Base-by-base conservation (phyloP, 2,797 vertebrate genomes). In the Enteromius afrohamiltoni region DNA sequence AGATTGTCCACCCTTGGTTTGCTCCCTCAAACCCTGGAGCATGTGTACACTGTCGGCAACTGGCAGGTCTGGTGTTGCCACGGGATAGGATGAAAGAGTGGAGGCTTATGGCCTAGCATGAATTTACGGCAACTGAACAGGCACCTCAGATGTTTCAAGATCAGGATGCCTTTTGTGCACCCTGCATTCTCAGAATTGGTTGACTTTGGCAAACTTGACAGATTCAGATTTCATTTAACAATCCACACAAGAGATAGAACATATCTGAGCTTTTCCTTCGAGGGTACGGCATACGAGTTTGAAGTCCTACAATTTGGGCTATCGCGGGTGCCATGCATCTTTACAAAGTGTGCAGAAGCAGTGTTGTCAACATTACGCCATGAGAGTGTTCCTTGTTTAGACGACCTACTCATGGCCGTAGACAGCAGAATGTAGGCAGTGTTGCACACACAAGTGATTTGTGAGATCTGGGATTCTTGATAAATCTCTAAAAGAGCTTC, bases 321-420 rank as follows among this genome's bases (percentile, higher is more conserved):
- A 11, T n/a, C 19, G 34, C 34, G 13, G 3, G 6, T 0, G 0
- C 19, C 0, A 2, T 0, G 1, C 7, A 29, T 71, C 16, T 71
- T 29, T 45, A 71, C 7, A 0, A 47, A 47, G 9, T 49, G n/a
- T 8, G 13, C 10, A n/a, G n/a, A 69, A 3, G 6, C 21, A 1
- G 40, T 6, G 1, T 3, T 69, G 21, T 13, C n/a, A 23, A 13
- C 3, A 0, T 23, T 45, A 14, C 3, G 1, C 3, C 13, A 14
- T 70, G 42, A 26, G 68, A 23, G 68, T 42, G 37, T 70, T 1
- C 6, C 40, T 14, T 70, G 17, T 26, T 69, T 69, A 11, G 21
- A 45, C 2, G 2, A 69, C 11, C 37, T 68, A 6, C 37, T 68
- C 21, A 5, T 42, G 37, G 21, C 10, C 3, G 11, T 10, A n/a